Conservation (phyloP, 2,888 invertebrate species). For the Kryphioiulus occultus region DNA sequence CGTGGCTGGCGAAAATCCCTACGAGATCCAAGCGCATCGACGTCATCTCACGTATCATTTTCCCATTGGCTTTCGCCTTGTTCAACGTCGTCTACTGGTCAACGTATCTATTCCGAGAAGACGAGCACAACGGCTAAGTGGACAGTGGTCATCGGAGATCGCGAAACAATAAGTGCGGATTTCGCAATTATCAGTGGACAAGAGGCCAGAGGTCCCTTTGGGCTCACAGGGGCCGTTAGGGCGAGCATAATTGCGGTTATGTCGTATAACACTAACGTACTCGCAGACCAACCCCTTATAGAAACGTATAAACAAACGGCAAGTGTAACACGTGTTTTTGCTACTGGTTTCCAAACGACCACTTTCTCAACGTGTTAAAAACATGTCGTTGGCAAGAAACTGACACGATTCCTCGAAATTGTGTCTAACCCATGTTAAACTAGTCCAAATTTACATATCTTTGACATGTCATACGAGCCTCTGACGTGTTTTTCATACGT, state of each 20-base stretch:
- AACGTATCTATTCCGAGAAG: slow-evolving; percentile 67
- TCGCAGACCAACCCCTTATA: no score
- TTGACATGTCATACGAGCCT: no score
- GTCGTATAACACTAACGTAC: no score
- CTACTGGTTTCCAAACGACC: no score
- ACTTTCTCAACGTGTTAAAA: no score
- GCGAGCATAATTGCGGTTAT: neutral
- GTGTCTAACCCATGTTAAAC: no score
- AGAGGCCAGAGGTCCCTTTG: neutral
- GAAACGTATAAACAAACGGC: no score
- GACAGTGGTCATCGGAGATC: neutral
- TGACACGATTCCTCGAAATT: no score
- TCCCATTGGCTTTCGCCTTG: slow-evolving; percentile 92
- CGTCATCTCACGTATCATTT: slow-evolving; percentile 94
- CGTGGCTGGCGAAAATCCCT: slow-evolving; percentile 89
- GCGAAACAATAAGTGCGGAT: neutral
- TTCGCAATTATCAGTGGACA: neutral
- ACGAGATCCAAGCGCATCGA: slow-evolving; percentile 96
- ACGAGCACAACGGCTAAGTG: neutral
- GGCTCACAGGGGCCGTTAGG: neutral
- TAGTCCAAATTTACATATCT: no score
- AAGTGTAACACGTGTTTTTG: no score
- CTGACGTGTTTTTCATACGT: no score
- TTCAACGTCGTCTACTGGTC: slow-evolving; percentile 96
- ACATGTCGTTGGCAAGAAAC: no score